Conservation (phyloP, 2,797 vertebrate genomes). For the Pantherophis alleghaniensis region DNA sequence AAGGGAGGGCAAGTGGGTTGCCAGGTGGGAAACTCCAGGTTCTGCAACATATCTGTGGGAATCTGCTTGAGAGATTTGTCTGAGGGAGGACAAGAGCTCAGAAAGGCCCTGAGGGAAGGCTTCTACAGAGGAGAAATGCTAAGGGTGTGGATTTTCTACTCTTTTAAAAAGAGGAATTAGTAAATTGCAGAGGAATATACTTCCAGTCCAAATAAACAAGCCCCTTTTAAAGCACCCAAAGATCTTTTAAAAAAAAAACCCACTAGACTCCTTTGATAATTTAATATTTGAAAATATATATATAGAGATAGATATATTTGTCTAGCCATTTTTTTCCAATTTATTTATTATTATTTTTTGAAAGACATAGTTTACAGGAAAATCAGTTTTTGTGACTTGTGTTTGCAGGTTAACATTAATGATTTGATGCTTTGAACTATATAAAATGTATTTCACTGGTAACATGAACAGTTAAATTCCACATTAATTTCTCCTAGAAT, state of each 20-base stretch:
- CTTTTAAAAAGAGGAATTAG: not conserved
- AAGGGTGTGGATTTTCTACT: not conserved
- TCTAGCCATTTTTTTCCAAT: not conserved
- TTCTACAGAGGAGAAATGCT: not conserved
- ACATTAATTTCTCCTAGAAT: not conserved
- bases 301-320: not conserved
- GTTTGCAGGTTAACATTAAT: not conserved
- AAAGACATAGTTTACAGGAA: not conserved
- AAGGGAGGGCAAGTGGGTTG: not conserved
- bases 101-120: rapidly evolving
- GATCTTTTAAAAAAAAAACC: not conserved
- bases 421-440: not conserved
- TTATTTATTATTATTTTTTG: not conserved
- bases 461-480: not conserved
- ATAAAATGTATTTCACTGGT: not conserved
- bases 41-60: not conserved
- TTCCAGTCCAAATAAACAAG: not conserved
- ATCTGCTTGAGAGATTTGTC: not conserved
- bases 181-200: conserved; percentile 8
- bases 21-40: not conserved
- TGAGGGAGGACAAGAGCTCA: not conserved
- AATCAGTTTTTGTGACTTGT: not conserved
- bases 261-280: not conserved
- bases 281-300: not conserved
- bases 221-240: not conserved